Conservation (phyloP, 2,113 vertebrate species). For the Aplodontia rufa region DNA sequence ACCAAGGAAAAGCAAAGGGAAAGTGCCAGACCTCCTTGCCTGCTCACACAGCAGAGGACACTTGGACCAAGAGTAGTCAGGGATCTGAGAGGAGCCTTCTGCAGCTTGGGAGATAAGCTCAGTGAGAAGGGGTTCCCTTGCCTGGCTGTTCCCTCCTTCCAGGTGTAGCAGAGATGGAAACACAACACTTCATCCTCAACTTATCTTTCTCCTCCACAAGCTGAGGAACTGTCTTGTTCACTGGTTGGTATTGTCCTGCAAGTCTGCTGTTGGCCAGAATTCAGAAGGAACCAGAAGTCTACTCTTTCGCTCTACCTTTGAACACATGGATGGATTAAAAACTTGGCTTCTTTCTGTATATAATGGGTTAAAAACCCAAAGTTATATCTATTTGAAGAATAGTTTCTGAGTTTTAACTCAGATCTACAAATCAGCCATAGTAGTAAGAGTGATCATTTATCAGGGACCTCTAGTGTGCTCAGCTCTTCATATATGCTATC, state of each 20-base stretch:
- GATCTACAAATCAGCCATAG: neutral
- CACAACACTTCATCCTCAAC: neutral
- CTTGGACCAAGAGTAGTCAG: neutral
- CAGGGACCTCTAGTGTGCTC: neutral
- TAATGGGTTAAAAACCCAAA: neutral
- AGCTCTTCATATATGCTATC: neutral
- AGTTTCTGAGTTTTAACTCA: neutral
- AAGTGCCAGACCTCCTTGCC: neutral
- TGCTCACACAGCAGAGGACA: neutral
- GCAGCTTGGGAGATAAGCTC: neutral
- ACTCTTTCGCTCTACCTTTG: neutral
- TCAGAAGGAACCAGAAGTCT: neutral
- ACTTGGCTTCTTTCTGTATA: neutral
- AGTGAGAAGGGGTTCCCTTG: fast-evolving
- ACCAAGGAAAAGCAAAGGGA: neutral
- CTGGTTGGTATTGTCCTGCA: neutral
- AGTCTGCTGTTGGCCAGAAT: neutral
- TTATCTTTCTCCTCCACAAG: neutral
- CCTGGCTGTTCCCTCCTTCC: neutral
- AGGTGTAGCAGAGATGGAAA: neutral
- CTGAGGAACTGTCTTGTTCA: neutral
- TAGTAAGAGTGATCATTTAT: neutral
- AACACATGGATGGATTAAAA: neutral
- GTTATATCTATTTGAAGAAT: neutral
- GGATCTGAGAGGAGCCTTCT: neutral